Conservation (phyloP, 2,888 invertebrate species). For the Monochamus alternatus region DNA sequence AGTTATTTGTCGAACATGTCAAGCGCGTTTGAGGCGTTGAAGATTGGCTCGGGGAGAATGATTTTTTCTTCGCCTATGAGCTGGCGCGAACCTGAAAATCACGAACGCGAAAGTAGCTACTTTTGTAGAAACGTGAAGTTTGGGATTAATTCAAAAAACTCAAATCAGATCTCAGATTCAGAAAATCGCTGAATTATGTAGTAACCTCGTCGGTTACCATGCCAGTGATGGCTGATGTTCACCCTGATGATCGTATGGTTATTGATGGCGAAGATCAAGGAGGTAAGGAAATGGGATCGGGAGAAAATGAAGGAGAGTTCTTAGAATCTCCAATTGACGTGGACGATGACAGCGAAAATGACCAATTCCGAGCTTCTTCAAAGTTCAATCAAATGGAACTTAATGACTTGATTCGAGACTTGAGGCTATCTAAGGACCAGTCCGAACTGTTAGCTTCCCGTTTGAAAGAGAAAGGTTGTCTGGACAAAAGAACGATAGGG, state of each 20-base stretch:
- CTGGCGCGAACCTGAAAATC: constrained; percentile 32
- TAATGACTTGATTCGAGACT: constrained; percentile 21
- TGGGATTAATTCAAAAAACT: background rate
- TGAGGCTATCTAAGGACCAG: background rate
- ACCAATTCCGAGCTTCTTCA: background rate
- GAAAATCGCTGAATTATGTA: background rate
- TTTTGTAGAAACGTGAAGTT: constrained; percentile 21
- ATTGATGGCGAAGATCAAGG: constrained; percentile 12
- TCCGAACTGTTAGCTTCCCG: constrained; percentile 12
- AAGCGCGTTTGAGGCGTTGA: background rate
- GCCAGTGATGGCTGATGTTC: constrained; percentile 5
- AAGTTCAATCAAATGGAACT: constrained; percentile 25
- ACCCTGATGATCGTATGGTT: constrained; percentile 15
- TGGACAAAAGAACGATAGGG: constrained; percentile 7
- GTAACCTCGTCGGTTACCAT: background rate
- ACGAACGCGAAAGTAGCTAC: constrained; percentile 29
- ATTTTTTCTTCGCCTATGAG: constrained; percentile 26
- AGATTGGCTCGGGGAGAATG: background rate
- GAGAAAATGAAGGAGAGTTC: constrained; percentile 12
- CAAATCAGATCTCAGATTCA: background rate
- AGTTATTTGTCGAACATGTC: background rate
- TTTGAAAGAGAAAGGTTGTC: constrained; percentile 20
- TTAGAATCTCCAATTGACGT: constrained; percentile 20
- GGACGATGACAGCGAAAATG: constrained; percentile 8
- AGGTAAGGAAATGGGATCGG: constrained; percentile 11